Conservation (phyloP, 2,797 vertebrate genomes). For the Helostoma temminkii region DNA sequence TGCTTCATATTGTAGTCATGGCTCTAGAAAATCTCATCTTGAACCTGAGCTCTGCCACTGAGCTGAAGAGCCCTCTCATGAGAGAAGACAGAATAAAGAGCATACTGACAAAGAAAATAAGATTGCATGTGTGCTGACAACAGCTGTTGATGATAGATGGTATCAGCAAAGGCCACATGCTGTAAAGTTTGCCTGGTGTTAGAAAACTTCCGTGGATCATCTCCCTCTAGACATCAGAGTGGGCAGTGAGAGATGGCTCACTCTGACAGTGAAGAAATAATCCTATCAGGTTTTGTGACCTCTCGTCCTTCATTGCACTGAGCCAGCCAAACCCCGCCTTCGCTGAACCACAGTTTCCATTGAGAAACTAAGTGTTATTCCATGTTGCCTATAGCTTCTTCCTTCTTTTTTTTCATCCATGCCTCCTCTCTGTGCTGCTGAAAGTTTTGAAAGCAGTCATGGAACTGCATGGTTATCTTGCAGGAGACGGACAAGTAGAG, state of each 20-base stretch:
- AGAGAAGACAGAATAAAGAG: slow-evolving; percentile 11
- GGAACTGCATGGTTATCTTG: slow-evolving; percentile 74
- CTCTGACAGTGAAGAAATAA: slow-evolving; percentile 45
- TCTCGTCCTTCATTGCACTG: slow-evolving; percentile 44
- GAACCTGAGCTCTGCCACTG: slow-evolving; percentile 52
- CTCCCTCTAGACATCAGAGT: slow-evolving; percentile 23
- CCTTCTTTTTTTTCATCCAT: slow-evolving; percentile 49
- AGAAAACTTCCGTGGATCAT: slow-evolving; percentile 20
- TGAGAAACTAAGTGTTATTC: slow-evolving; percentile 79
- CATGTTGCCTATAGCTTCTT: slow-evolving; percentile 63
- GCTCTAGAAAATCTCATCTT: slow-evolving; percentile 54
- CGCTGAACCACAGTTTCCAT: slow-evolving; percentile 80
- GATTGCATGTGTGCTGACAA: no score
- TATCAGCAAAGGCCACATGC: slow-evolving; percentile 37
- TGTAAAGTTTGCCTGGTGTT: slow-evolving; percentile 8
- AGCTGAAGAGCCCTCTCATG: slow-evolving; percentile 33
- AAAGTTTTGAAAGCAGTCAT: slow-evolving; percentile 69
- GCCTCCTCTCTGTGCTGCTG: slow-evolving; percentile 57
- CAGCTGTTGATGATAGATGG: slow-evolving; percentile 55
- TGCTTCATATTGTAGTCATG: slow-evolving; percentile 62
- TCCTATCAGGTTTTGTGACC: slow-evolving; percentile 69
- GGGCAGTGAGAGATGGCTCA: slow-evolving; percentile 31
- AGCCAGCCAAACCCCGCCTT: slow-evolving; percentile 56
- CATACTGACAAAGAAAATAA: slow-evolving; percentile 18
- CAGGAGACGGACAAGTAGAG: slow-evolving; percentile 70